Evolutionary conservation across 1,140 invertebrate species (phyloP).

Genomic region (Maniola jurtina): DNA sequence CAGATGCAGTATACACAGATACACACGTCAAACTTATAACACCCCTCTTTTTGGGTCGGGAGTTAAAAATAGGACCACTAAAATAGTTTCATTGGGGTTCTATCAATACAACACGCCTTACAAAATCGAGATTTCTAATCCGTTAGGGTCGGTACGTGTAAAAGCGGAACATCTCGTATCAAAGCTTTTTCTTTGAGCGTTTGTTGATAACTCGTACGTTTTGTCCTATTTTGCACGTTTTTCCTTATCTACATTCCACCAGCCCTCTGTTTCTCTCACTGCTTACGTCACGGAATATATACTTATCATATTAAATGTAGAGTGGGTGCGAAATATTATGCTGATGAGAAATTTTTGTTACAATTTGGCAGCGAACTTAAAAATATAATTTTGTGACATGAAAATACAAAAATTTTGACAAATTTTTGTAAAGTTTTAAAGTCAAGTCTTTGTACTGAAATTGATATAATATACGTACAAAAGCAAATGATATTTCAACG

Average conservation of each 20-base stretch:
- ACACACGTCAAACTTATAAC: too few relatives aligned
- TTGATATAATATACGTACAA: too few relatives aligned
- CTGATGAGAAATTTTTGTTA: too few relatives aligned
- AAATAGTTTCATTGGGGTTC: not conserved
- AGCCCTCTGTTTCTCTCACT: not conserved
- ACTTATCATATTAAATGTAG: not conserved
- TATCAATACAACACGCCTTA: not conserved
- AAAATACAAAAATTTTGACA: too few relatives aligned
- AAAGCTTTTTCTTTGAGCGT: not conserved
- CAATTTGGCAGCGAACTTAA: too few relatives aligned
- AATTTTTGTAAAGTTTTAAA: too few relatives aligned
- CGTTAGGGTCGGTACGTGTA: not conserved
- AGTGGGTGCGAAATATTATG: not conserved
- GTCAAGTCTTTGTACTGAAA: too few relatives aligned
- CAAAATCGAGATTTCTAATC: slow-evolving; percentile 1
- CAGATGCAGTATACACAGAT: too few relatives aligned
- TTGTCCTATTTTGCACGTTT: not conserved
- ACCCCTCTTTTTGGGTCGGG: too few relatives aligned
- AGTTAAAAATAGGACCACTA: too few relatives aligned
- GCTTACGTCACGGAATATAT: not conserved
- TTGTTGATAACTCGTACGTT: not conserved
- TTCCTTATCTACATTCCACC: not conserved
- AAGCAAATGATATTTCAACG: too few relatives aligned
- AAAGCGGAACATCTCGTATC: not conserved
- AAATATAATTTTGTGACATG: too few relatives aligned